Evolutionary conservation across 2,888 invertebrate genomes (phyloP), one percentile per base, ranked within the genome.

Genomic region (Epinotia brunnichana): DNA sequence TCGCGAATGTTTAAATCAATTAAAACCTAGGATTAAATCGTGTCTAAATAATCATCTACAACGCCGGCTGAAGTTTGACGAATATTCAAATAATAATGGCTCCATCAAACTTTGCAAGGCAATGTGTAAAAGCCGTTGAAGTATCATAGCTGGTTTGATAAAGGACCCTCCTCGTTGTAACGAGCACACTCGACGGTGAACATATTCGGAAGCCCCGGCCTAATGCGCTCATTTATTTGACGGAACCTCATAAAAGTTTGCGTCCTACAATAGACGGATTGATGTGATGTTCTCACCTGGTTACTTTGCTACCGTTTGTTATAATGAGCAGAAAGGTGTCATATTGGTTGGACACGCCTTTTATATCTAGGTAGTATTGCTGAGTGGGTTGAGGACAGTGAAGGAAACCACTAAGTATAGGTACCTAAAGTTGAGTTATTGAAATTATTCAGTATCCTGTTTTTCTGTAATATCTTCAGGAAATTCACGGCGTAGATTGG

Each of bases 221-320:
- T 83, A 85, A 87, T 83, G 82, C 77, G 73, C 83, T 83, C 86
- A 85, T 87, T 83, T 86, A 85, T 87, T 81, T 83, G 76, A 76
- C 82, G 83, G 82, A 87, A 87, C 86, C 83, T 82, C 83, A 80
- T 85, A 83, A 86, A 84, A 84, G 79, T 83, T 85, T 81, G 82
- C 80, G 78, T 59, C 68, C 68, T 19, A 57, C 57, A 68, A 68
- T 68, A 41, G 67, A 67, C 57, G 72, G 51, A 72, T 72, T 35
- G 62, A 57, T 70, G 69, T 9, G 67, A 57, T 60, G 41, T 53
- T 66, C 66, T 54, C 60, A 67, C 71, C 54, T 60, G 66, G 66
- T 53, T 64, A 53, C 29, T 57, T 67, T 67, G 56, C 41, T 67
- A 54, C 54, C 24, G 54, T 67, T 44, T 67, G 54, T 67, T 57